Conservation (phyloP, 2,888 invertebrate species). For the Drosophila colorata region DNA sequence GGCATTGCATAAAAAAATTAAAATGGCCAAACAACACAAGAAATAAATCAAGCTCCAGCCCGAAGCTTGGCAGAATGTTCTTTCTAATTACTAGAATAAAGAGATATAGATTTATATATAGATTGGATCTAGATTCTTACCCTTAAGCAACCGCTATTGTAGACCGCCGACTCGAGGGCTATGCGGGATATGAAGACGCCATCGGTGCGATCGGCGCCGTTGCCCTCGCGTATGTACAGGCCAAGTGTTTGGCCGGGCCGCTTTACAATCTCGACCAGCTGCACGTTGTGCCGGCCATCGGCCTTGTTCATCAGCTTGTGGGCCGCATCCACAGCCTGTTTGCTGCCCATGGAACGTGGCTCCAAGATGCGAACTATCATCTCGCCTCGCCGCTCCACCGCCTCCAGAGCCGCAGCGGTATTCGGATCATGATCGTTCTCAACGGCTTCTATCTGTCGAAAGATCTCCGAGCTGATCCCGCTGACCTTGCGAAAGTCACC, state of each 20-base stretch:
- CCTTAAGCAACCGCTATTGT: conserved; percentile 98
- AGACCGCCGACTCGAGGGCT: conserved; percentile 98
- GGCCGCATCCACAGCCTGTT: conserved; percentile 94
- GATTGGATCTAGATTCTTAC: conserved; percentile 83
- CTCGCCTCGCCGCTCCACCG: conserved; percentile 96
- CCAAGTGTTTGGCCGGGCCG: conserved; percentile 99
- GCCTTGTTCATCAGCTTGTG: conserved; percentile 90
- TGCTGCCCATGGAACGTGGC: conserved; percentile 94
- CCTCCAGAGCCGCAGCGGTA: conserved; percentile 96
- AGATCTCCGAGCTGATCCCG: conserved; percentile 98
- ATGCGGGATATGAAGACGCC: conserved; percentile 99
- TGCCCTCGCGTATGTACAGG: conserved; percentile 99
- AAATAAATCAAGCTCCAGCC: not conserved
- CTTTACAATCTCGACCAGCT: conserved; percentile 99
- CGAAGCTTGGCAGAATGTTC: not conserved
- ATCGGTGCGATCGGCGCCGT: conserved; percentile 96
- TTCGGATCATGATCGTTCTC: conserved; percentile 98
- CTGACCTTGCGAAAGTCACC: conserved; percentile 98
- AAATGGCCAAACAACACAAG: conserved; percentile 58
- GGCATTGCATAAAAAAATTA: conserved; percentile 90
- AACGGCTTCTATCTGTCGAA: conserved; percentile 98
- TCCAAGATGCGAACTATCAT: conserved; percentile 97
- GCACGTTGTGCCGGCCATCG: conserved; percentile 90
- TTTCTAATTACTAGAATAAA: not conserved
- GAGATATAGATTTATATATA: not conserved